A percentile compares a stretch with the other conserved stretches of the same genome.
phyloP scores from a whole-genome alignment of 2,797 vertebrate species.

The Diglossa cyanea region DNA sequence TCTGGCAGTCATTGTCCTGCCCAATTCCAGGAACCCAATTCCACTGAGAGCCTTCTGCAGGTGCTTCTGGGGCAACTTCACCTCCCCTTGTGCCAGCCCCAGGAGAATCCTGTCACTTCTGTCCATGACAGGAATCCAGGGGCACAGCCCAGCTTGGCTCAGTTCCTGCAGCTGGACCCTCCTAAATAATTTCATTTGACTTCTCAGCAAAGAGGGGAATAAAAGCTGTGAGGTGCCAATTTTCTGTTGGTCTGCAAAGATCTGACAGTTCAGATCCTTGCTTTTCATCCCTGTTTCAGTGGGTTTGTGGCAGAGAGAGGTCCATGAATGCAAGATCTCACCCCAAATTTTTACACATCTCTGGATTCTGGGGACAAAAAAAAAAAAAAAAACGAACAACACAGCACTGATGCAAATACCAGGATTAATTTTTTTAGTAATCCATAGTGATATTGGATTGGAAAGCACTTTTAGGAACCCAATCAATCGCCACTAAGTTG shows the following conservation, averaged over 20 bases:
- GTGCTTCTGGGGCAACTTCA: neutral
- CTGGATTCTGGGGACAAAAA: neutral
- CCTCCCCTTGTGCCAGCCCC: neutral
- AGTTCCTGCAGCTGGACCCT: neutral
- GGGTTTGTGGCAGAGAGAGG: neutral
- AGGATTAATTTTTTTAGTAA: neutral
- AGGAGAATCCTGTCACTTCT: neutral
- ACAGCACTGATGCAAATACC: neutral
- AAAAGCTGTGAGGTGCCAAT: neutral
- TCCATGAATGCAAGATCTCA: neutral
- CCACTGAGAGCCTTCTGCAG: neutral
- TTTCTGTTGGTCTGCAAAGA: neutral
- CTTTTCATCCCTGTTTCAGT: neutral
- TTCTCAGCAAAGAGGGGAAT: neutral
- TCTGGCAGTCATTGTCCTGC: neutral
- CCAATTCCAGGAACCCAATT: neutral
- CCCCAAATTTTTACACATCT: neutral
- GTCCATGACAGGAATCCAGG: neutral
- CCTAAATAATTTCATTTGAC: neutral
- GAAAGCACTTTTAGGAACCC: neutral
- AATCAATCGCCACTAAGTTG: neutral
- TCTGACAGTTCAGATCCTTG: neutral
- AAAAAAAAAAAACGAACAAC: neutral
- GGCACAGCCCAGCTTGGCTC: neutral
- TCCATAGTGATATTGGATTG: neutral